phyloP scores from a whole-genome alignment of 2,888 invertebrate genomes.

The Formica aserva region DNA sequence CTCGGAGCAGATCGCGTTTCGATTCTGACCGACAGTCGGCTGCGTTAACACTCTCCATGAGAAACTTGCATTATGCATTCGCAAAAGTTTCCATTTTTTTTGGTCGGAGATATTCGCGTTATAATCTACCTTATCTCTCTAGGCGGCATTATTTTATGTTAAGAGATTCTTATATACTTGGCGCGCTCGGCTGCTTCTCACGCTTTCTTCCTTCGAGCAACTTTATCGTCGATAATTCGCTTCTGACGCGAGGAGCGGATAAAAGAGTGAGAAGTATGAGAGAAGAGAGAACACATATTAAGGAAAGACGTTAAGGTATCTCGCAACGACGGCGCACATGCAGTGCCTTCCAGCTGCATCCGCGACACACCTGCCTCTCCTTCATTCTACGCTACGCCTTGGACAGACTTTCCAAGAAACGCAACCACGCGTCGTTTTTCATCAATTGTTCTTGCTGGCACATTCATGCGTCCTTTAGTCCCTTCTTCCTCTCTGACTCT shows the following conservation, averaged over 20 bases:
- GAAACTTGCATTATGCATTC: neutral
- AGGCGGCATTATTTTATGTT: neutral
- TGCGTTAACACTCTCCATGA: neutral
- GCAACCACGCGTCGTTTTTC: conserved; percentile 74
- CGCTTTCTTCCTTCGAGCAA: neutral
- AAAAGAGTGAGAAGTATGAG: neutral
- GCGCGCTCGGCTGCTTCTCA: neutral
- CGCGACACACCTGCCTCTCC: conserved; percentile 75
- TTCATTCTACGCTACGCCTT: conserved; percentile 68
- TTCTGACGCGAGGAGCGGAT: conserved; percentile 18
- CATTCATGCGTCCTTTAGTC: conserved; percentile 59
- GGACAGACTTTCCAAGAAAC: conserved; percentile 73
- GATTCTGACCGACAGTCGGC: conserved; percentile 59
- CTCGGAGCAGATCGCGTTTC: conserved; percentile 48
- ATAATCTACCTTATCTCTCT: neutral
- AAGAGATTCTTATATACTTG: neutral
- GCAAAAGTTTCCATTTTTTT: conserved; percentile 52
- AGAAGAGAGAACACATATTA: conserved; percentile 8
- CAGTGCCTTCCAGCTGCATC: conserved; percentile 77
- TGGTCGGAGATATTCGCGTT: neutral
- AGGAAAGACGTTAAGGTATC: conserved; percentile 60
- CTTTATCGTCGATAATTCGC: conserved; percentile 29
- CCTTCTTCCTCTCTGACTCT: conserved; percentile 30
- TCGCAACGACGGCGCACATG: conserved; percentile 63
- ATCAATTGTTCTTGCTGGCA: conserved; percentile 72